Conservation (phyloP, 1,140 invertebrate species). For the Brachystomella parvula region DNA sequence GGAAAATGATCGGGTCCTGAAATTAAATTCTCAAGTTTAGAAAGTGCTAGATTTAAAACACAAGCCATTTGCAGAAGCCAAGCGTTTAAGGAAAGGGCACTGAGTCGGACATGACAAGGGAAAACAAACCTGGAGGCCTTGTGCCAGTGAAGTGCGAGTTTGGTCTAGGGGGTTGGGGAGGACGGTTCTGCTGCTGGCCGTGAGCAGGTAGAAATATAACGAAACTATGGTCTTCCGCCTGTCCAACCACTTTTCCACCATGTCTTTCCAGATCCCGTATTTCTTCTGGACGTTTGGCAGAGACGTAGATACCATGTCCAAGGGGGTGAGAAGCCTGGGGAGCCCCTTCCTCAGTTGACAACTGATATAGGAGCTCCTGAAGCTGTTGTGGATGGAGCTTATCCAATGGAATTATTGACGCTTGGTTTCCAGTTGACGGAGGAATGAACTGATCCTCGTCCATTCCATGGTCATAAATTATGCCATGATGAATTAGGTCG, state of each 20-base stretch:
- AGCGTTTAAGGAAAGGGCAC: too few relatives aligned
- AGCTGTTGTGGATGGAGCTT: constrained; percentile 31
- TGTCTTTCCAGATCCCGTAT: constrained; percentile 29
- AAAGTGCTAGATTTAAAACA: too few relatives aligned
- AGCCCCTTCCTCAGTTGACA: constrained; percentile 25
- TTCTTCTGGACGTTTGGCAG: constrained; percentile 24
- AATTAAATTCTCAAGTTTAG: background rate
- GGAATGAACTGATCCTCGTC: constrained; percentile 34
- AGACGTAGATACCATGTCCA: constrained; percentile 28
- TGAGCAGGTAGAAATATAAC: constrained; percentile 30
- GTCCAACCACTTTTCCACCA: constrained; percentile 34
- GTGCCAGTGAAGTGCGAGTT: constrained; percentile 17
- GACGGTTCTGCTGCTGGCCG: background rate
- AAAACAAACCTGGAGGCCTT: constrained; percentile 19
- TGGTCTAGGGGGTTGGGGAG: background rate
- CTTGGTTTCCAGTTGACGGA: constrained; percentile 30
- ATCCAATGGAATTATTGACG: constrained; percentile 27
- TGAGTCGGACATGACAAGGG: too few relatives aligned
- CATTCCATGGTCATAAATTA: constrained; percentile 14
- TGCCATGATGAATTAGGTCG: constrained; percentile 6
- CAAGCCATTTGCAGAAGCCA: too few relatives aligned
- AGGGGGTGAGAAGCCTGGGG: constrained; percentile 12
- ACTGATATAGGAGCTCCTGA: constrained; percentile 34
- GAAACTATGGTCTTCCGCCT: constrained; percentile 33
- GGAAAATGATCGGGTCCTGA: constrained; percentile 17